A percentile compares a stretch with the other conserved stretches of the same genome.
These are phyloP conservation scores for Eulemur rufifrons DNA, from an alignment of 2,113 vertebrate genomes.

Conservation along the genomic window DNA sequence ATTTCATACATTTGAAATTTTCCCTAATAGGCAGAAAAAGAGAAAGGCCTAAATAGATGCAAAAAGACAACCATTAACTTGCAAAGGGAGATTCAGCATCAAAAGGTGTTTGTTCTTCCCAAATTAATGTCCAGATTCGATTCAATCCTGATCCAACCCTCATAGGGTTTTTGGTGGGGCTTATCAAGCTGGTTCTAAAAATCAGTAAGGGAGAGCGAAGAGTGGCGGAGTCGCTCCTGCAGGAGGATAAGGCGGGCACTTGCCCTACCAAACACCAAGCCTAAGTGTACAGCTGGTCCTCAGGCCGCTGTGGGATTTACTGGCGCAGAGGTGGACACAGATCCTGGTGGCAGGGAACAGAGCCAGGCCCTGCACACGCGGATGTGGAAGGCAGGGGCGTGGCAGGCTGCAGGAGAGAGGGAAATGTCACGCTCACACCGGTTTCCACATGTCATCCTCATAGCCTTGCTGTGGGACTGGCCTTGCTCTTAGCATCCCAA, in stretches of 20 bases:
- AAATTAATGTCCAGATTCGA: neutral
- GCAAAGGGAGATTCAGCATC: neutral
- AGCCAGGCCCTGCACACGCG: neutral
- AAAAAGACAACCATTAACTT: neutral
- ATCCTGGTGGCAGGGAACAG: too few species aligned
- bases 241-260: rapidly evolving
- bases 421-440: neutral
- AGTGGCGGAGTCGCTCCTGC: rapidly evolving
- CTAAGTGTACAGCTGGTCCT: neutral
- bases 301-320: neutral
- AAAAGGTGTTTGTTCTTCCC: neutral
- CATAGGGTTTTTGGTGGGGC: neutral
- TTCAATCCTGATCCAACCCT: neutral
- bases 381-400: rapidly evolving
- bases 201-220: neutral
- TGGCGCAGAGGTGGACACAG: neutral
- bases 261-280: neutral
- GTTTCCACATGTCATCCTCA: rapidly evolving
- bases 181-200: neutral
- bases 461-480: neutral
- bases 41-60: neutral
- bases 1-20: neutral
- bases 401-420: neutral
- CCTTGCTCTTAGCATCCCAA: neutral
- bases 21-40: neutral